Evolutionary conservation across 2,113 vertebrate species (phyloP).

Genomic region (Vimba vimba): DNA sequence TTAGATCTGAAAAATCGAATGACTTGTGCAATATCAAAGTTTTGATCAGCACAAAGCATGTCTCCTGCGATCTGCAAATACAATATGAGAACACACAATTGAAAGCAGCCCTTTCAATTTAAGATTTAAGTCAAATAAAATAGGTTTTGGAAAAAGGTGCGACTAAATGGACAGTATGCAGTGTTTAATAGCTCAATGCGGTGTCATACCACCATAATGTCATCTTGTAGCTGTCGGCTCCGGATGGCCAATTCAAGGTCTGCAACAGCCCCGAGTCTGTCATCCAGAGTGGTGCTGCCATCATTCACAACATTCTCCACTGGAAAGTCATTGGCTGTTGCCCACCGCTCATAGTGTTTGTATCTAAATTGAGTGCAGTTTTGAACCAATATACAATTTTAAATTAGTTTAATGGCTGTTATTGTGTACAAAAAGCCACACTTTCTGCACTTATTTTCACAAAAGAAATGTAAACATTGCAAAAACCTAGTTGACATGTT

Average conservation of each 20-base stretch:
- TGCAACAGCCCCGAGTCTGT: constrained; percentile 77
- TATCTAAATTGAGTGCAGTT: constrained; percentile 66
- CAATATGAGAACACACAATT: not conserved
- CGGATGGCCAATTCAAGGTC: constrained; percentile 79
- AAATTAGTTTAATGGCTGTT: not conserved
- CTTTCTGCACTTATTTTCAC: not conserved
- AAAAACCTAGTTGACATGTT: not conserved
- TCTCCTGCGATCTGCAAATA: constrained; percentile 79
- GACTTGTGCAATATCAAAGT: constrained; percentile 83
- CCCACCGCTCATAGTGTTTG: constrained; percentile 84
- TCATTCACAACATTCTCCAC: constrained; percentile 82
- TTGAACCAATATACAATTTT: not conserved
- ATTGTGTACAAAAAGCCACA: not conserved
- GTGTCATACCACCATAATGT: constrained; percentile 79
- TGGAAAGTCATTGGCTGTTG: constrained; percentile 82
- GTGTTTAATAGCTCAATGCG: too few relatives aligned
- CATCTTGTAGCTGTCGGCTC: constrained; percentile 76
- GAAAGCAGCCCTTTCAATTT: not conserved
- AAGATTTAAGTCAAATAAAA: not conserved
- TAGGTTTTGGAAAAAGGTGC: not conserved
- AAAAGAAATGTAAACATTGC: not conserved
- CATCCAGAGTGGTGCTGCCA: constrained; percentile 78
- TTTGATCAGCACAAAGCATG: constrained; percentile 84
- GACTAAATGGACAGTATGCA: too few relatives aligned
- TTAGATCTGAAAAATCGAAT: constrained; percentile 82